Evolutionary conservation across 2,888 invertebrate genomes (phyloP).

Genomic region (Chymomyza caudatula): DNA sequence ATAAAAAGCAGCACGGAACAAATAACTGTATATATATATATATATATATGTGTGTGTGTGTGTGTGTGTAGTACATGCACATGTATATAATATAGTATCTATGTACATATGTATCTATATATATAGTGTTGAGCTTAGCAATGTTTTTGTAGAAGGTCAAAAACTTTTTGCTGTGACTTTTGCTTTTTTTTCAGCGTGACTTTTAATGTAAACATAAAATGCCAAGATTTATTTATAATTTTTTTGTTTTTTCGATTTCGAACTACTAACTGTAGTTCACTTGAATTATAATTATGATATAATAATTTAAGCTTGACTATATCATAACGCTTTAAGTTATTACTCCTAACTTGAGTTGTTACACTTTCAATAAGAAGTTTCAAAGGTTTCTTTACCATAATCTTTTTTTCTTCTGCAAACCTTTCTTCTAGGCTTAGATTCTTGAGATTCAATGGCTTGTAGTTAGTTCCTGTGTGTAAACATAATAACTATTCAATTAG

Average conservation of each 20-base stretch:
- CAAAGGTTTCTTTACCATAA: no score
- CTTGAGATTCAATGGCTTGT: not conserved
- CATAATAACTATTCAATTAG: not conserved
- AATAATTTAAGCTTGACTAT: slow-evolving; percentile 1
- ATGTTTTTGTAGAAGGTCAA: slow-evolving; percentile 48
- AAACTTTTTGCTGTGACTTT: slow-evolving; percentile 15
- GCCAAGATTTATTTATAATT: slow-evolving; percentile 27
- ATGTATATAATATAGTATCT: no score
- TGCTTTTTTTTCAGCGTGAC: slow-evolving; percentile 39
- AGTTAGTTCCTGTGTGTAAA: not conserved
- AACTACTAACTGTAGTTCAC: slow-evolving; percentile 14
- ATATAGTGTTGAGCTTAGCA: not conserved
- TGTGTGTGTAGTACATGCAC: not conserved
- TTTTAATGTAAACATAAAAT: slow-evolving; percentile 52
- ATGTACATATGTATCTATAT: no score
- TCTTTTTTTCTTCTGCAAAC: no score
- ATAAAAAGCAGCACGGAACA: slow-evolving; percentile 24
- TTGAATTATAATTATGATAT: slow-evolving; percentile 18
- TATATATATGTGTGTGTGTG: not conserved
- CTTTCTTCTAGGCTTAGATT: no score
- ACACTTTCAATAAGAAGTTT: no score
- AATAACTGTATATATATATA: slow-evolving; percentile 16
- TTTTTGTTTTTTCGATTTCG: slow-evolving; percentile 8
- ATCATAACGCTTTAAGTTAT: not conserved
- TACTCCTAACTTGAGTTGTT: no score